phyloP scores from a whole-genome alignment of 2,797 vertebrate species.

The Oreonectes daqikongensis region DNA sequence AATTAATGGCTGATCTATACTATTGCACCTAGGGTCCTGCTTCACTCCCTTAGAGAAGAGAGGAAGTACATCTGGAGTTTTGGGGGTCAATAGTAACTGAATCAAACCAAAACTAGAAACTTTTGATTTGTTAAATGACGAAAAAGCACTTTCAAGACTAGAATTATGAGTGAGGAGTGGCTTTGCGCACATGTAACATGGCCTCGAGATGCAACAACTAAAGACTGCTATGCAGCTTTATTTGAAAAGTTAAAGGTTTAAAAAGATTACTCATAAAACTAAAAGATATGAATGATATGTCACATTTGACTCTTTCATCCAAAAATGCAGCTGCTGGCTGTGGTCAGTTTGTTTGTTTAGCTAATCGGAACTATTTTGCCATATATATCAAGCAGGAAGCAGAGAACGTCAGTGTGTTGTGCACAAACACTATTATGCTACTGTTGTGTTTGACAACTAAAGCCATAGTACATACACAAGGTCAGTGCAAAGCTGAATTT shows the following conservation, averaged over 20 bases:
- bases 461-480: background rate
- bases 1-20: constrained; percentile 40
- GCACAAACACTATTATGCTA: no score
- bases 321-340: background rate
- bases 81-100: constrained; percentile 35
- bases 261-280: background rate
- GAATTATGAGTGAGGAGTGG: background rate
- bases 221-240: background rate
- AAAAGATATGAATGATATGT: background rate
- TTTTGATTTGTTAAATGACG: constrained; percentile 26
- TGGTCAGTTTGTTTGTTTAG: background rate
- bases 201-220: background rate
- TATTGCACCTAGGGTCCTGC: constrained; percentile 4
- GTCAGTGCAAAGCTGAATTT: background rate
- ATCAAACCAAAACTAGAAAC: constrained; percentile 30
- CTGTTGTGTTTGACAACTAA: no score
- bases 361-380: background rate
- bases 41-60: constrained; percentile 30
- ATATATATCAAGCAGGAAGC: no score
- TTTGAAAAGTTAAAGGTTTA: background rate
- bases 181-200: background rate
- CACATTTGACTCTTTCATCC: background rate
- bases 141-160: constrained; percentile 11
- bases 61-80: background rate
- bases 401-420: no score